Evolutionary conservation across 2,113 vertebrate genomes (phyloP).

Genomic region (Panthera tigris): DNA sequence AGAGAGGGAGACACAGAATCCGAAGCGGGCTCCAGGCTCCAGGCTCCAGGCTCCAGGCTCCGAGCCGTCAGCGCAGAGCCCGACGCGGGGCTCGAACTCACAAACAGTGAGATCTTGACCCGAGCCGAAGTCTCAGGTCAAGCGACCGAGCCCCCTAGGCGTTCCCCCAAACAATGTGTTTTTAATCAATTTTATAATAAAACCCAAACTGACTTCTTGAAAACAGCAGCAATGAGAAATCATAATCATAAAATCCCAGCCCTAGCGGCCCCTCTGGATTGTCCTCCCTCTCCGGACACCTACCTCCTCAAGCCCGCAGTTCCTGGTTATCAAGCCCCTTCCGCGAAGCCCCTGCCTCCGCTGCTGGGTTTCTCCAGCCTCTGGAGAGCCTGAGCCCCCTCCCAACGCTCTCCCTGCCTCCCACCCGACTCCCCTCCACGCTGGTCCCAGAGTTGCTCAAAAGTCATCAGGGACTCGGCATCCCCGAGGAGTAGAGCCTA

Average conservation of each 20-base stretch:
- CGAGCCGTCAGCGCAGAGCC: no score
- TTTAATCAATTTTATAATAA: slow-evolving; percentile 70
- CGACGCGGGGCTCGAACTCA: no score
- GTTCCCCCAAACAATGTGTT: slow-evolving; percentile 29
- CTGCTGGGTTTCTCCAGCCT: no score
- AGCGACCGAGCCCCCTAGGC: no score
- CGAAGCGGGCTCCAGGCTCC: no score
- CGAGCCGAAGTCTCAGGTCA: no score
- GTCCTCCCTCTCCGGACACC: no score
- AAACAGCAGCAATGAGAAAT: slow-evolving; percentile 56
- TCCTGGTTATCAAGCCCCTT: background rate
- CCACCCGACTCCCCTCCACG: background rate
- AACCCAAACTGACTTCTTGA: slow-evolving; percentile 57
- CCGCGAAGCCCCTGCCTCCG: background rate
- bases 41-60: no score
- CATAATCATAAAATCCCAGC: background rate
- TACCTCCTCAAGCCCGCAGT: fast-evolving
- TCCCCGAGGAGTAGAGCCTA: background rate
- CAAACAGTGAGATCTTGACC: no score
- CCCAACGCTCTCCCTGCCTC: background rate
- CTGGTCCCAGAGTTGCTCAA: background rate
- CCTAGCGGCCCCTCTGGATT: background rate
- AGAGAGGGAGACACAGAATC: no score
- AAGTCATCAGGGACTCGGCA: background rate
- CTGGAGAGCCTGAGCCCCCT: background rate